Percentiles rank a stretch among this genome's conserved stretches.
phyloP scores from a whole-genome alignment of 2,797 vertebrate genomes.

The Myripristis murdjan region DNA sequence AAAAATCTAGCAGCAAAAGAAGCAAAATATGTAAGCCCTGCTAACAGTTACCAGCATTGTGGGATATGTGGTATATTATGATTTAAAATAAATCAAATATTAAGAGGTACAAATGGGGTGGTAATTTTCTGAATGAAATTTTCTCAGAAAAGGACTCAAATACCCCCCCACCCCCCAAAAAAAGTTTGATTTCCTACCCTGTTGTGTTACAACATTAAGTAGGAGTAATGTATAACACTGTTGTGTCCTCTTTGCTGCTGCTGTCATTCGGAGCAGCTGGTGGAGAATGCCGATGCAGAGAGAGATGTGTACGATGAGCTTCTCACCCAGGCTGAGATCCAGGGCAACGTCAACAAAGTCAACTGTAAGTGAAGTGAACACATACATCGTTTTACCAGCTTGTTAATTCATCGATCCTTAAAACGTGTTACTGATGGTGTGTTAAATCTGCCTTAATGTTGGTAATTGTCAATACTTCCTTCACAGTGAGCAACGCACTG shows the following conservation, averaged over 20 bases:
- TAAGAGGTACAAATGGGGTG: too few species aligned
- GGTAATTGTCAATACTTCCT: background rate
- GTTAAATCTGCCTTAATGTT: background rate
- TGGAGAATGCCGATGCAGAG: constrained; percentile 90
- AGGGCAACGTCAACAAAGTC: constrained; percentile 97
- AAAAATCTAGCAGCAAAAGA: background rate
- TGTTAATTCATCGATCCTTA: background rate
- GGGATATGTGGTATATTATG: too few species aligned
- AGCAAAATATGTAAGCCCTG: background rate
- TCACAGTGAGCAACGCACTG: constrained; percentile 84
- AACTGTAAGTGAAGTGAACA: constrained; percentile 87
- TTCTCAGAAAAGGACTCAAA: background rate
- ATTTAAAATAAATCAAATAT: too few species aligned
- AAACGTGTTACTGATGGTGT: background rate
- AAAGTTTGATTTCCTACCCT: background rate
- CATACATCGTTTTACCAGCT: background rate
- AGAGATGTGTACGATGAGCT: constrained; percentile 96
- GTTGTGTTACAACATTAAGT: background rate
- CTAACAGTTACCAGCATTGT: too few species aligned
- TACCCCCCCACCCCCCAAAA: background rate
- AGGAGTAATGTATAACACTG: background rate
- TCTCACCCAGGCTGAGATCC: constrained; percentile 98
- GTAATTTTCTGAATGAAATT: background rate
- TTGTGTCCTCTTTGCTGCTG: constrained; percentile 12
- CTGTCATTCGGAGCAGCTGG: constrained; percentile 81